These are phyloP conservation scores for Hiodon alosoides DNA, from an alignment of 2,113 vertebrate species.

Conservation along the genomic window DNA sequence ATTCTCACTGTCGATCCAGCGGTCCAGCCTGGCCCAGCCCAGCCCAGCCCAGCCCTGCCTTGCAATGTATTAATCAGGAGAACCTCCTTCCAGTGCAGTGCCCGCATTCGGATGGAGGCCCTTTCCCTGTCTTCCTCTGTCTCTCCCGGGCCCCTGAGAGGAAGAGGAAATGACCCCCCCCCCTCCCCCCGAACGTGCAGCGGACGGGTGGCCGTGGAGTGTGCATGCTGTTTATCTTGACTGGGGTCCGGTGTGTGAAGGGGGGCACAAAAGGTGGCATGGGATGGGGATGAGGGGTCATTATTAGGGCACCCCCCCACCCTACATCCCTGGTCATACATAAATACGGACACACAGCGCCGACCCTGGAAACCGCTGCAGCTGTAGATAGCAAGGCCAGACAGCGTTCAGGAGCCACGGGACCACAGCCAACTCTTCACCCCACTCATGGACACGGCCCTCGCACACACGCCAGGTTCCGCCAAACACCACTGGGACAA, in stretches of 20 bases:
- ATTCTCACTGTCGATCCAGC: too few relatives aligned
- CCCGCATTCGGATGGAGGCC: not conserved
- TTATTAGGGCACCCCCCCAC: too few relatives aligned
- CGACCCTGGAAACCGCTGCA: too few relatives aligned
- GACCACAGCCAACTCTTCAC: too few relatives aligned
- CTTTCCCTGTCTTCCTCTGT: not conserved
- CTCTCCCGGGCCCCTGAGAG: not conserved
- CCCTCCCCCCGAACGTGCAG: too few relatives aligned
- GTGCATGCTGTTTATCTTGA: not conserved
- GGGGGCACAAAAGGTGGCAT: not conserved
- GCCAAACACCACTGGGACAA: not conserved
- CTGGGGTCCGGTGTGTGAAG: not conserved
- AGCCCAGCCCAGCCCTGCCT: not conserved
- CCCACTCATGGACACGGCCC: too few relatives aligned
- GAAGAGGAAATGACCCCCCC: not conserved
- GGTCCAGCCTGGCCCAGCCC: too few relatives aligned
- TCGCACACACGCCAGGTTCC: not conserved
- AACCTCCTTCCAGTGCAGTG: not conserved
- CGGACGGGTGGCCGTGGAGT: not conserved
- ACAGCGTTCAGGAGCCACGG: too few relatives aligned
- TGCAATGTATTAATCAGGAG: not conserved
- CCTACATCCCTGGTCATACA: not conserved
- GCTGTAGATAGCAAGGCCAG: too few relatives aligned
- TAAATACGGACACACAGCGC: not conserved
- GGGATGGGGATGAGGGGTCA: not conserved